Base-by-base conservation (phyloP, 2,113 vertebrate species). In the Caracal caracal region DNA sequence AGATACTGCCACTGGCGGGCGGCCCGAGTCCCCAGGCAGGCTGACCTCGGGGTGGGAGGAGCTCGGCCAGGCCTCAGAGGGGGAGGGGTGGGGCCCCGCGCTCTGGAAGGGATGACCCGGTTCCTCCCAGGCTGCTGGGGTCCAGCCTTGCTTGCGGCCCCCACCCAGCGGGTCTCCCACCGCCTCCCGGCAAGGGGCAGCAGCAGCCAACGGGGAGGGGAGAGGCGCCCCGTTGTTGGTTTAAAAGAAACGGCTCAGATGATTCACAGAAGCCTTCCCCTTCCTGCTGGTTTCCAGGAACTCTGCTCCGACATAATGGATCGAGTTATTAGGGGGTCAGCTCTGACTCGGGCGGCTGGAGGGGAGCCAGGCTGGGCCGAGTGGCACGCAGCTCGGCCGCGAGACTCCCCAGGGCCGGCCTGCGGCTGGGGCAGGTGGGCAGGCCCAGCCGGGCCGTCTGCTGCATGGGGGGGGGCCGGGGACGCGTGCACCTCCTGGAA, bases 221-320 rank as follows among this genome's bases (percentile, higher is more conserved):
- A 83, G 65, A 87, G 56, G 9, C 3, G 3, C 40, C 91, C 76
- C 49, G 0, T 49, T 66, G 61, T 88, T 86, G 19, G 35, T 53
- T 56, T 53, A 12, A 63, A 78, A 95, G 81, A 84, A 88, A 66
- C 30, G 63, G 78, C 49, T 89, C 73, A 43, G 83, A 66, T 16
- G 0, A 6, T 68, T 90, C 37, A 56, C 75, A 92, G 93, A 86
- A 92, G 65, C 68, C 61, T 81, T 56, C 15, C 51, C 61, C 83
- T 94, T 82, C 93, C 94, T 96, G 96, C 22, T 0, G 2, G 75
- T 79, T 96, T 98, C 97, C 94, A 97, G 90, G 97, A 94, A 97
- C 88, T 76, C 73, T 9, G 4, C 61, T 94, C 71, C 2, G 2
- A 15, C 88, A n/a, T 96, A 96, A 96, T 96, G 95, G 88, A 93